Evolutionary conservation across 2,888 invertebrate species (phyloP).

Genomic region (Nysson spinosus): DNA sequence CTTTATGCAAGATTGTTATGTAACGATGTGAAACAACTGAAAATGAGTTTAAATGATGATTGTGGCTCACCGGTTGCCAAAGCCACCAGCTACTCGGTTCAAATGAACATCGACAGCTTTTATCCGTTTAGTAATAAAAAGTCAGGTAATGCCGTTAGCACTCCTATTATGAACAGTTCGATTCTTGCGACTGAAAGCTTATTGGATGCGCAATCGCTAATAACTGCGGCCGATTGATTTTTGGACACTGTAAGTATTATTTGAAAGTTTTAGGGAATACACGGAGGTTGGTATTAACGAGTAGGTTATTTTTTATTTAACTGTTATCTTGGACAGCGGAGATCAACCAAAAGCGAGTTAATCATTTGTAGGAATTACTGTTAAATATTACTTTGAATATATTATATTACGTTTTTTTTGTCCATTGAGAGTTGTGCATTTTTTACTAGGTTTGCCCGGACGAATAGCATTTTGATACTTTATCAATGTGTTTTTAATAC

Average conservation of each 20-base stretch:
- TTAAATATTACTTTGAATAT: no score
- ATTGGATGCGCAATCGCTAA: constrained; percentile 84
- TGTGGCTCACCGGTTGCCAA: constrained; percentile 61
- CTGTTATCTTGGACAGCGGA: no score
- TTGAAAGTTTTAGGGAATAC: not conserved
- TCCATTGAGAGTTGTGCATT: no score
- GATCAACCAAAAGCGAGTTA: no score
- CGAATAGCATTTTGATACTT: not conserved
- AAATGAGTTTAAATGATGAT: constrained; percentile 67
- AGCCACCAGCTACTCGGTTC: constrained; percentile 66
- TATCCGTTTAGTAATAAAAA: constrained; percentile 74
- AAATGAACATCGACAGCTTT: constrained; percentile 74
- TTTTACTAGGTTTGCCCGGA: not conserved
- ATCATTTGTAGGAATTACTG: no score
- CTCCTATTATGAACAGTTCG: constrained; percentile 79
- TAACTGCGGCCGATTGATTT: constrained; percentile 85
- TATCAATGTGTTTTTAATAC: constrained; percentile 1
- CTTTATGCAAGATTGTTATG: constrained; percentile 78
- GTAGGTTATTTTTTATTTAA: not conserved
- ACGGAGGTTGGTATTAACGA: not conserved
- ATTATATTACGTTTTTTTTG: no score
- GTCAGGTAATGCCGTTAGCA: constrained; percentile 67
- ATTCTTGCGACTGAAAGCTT: constrained; percentile 82
- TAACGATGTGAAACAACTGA: constrained; percentile 78
- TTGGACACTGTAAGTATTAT: constrained; percentile 28